Base-by-base conservation (phyloP, 2,888 invertebrate genomes). In the Penaeus monodon region DNA sequence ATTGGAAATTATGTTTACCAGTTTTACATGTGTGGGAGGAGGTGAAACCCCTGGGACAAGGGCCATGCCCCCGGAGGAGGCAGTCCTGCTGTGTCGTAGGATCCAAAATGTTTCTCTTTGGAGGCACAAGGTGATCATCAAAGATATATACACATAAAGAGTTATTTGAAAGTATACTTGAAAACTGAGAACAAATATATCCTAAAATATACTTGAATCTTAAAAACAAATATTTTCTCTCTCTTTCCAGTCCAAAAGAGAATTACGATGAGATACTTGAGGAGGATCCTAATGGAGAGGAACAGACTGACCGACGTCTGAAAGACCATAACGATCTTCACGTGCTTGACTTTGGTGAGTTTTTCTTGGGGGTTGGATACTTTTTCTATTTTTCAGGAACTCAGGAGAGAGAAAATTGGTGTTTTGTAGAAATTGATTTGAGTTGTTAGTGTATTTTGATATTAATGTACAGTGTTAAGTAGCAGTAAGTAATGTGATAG, bases 71-170 rank as follows among this genome's bases (percentile, higher is more conserved):
- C 86, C 93, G 96, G 78, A 93, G 96, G 90, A 93, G 96, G 79
- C 98, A 98, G 92, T 96, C 96, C 82, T 97, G 97, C 92, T 94
- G 97, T 91, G 93, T 96, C 77, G 94, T 96, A 91, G 94, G 94
- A 24, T 94, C 95, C 90, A 94, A 95, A 91, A 94, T 97, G 91
- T 97, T 95, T 92, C 93, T 98, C 85, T 98, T 98, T 93, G 98
- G 98, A 78, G 98, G 98, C 70, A 97, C 97, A 85, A 97, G 97
- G 96, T 83, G 24, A 22, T 63, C 38, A 20, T n/a, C 7, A 24
- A 63, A n/a, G 24, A 78, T 17, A 22, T 38, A 38, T 22, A 12
- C 24, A 33, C 22, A 2, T 6, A 10, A 38, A 27, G 33, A 14
- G 38, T 29, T 12, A 4, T 24, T 29, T 29, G 14, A 33, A 33